Conservation (phyloP, 2,888 invertebrate species). For the Polydrusus tereticollis region DNA sequence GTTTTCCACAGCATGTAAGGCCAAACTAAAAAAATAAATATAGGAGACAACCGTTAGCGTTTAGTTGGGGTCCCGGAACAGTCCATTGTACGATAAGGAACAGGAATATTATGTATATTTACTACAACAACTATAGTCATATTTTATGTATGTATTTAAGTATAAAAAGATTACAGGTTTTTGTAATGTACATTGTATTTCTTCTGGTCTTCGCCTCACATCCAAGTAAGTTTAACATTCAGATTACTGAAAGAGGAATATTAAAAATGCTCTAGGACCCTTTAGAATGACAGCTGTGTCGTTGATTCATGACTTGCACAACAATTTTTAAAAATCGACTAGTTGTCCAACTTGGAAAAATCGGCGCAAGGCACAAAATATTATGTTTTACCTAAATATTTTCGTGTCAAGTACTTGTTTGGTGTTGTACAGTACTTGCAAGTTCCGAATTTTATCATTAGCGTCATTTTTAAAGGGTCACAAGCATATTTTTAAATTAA, state of each 20-base stretch:
- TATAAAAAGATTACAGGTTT: conserved; percentile 45
- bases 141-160: conserved; percentile 42
- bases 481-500: neutral
- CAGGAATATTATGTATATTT: conserved; percentile 33
- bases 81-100: conserved; percentile 34
- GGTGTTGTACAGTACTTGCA: neutral
- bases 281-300: conserved; percentile 14
- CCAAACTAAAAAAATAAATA: conserved; percentile 31
- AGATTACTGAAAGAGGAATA: conserved; percentile 15
- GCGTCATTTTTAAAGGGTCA: neutral
- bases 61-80: conserved; percentile 43
- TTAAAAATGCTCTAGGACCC: neutral
- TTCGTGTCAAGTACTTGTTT: too few relatives aligned
- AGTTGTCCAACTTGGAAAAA: too few relatives aligned
- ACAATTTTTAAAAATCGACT: too few relatives aligned
- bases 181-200: conserved; percentile 27
- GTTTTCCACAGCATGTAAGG: conserved; percentile 36
- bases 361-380: too few relatives aligned
- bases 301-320: too few relatives aligned
- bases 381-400: too few relatives aligned
- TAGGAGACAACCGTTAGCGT: conserved; percentile 37
- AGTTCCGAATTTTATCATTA: neutral
- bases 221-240: conserved; percentile 7
- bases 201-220: conserved; percentile 5
- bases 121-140: conserved; percentile 41